phyloP scores from a whole-genome alignment of 1,140 invertebrate species.

The Lanistes nyassanus region DNA sequence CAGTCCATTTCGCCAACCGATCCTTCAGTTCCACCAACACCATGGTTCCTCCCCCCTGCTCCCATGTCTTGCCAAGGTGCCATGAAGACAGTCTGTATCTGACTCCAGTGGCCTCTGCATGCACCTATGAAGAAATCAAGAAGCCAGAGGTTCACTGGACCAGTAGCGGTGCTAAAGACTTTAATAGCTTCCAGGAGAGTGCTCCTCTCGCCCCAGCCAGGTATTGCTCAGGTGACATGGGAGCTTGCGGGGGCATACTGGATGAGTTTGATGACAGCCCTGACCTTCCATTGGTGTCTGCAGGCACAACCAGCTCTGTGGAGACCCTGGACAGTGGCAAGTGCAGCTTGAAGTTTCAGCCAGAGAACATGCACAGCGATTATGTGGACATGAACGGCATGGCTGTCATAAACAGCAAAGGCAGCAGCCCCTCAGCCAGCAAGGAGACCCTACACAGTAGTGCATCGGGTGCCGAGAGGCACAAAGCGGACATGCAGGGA shows the following conservation, averaged over 20 bases:
- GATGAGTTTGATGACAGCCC: neutral
- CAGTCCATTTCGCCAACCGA: slow-evolving; percentile 17
- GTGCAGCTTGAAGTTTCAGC: neutral
- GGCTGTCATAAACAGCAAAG: neutral
- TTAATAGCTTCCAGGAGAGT: neutral
- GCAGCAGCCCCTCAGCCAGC: no score
- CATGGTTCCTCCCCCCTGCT: slow-evolving; percentile 1
- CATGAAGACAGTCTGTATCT: slow-evolving; percentile 38
- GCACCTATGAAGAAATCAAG: slow-evolving; percentile 30
- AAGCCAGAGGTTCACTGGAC: slow-evolving; percentile 19
- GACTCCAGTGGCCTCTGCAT: slow-evolving; percentile 30
- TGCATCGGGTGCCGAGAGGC: neutral
- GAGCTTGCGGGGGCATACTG: slow-evolving; percentile 16
- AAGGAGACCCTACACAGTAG: no score
- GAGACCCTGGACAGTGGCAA: slow-evolving; percentile 17
- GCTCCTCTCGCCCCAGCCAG: neutral
- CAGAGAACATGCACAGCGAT: slow-evolving; percentile 15
- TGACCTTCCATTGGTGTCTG: slow-evolving; percentile 2
- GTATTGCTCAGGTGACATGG: neutral
- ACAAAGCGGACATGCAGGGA: neutral
- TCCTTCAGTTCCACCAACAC: slow-evolving; percentile 7
- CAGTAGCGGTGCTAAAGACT: neutral
- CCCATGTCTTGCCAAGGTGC: slow-evolving; percentile 5
- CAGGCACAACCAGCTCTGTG: neutral
- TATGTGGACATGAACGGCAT: slow-evolving; percentile 27